A percentile compares a stretch with the other conserved stretches of the same genome.
phyloP scores from a whole-genome alignment of 2,113 vertebrate genomes.

The Eleginops maclovinus region DNA sequence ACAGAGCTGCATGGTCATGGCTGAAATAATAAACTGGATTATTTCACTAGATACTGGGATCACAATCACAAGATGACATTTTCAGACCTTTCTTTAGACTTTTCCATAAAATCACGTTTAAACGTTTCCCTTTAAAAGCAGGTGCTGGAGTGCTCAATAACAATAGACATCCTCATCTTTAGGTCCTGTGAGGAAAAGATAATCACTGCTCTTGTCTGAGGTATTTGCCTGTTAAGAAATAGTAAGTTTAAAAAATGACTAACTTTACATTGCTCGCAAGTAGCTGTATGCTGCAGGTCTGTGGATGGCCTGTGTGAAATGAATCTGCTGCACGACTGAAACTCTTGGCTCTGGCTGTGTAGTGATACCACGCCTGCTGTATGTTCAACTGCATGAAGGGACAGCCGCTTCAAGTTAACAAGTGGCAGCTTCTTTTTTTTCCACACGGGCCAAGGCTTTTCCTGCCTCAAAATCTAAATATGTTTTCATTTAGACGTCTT shows the following conservation, averaged over 20 bases:
- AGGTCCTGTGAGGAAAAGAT: slow-evolving; percentile 3
- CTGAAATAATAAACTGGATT: slow-evolving; percentile 60
- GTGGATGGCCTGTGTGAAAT: neutral
- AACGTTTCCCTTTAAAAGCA: slow-evolving; percentile 1
- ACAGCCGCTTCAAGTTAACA: neutral
- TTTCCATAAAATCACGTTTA: neutral
- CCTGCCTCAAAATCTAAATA: neutral
- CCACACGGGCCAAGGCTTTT: neutral
- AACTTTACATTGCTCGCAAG: neutral
- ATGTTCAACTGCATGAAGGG: neutral
- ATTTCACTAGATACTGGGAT: slow-evolving; percentile 41
- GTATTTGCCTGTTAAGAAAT: slow-evolving; percentile 8
- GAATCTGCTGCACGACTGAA: slow-evolving; percentile 25
- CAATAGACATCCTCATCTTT: neutral
- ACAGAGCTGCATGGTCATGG: slow-evolving; percentile 47
- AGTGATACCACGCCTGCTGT: slow-evolving; percentile 12
- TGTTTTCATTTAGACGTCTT: neutral
- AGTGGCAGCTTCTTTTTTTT: neutral
- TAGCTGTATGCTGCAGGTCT: neutral
- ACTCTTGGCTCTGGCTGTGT: slow-evolving; percentile 19
- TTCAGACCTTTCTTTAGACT: slow-evolving; percentile 23
- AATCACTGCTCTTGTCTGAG: neutral
- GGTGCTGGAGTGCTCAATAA: neutral
- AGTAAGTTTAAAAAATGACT: neutral
- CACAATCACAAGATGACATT: slow-evolving; percentile 43